Conservation (phyloP, 2,113 vertebrate genomes). For the Oryzias javanicus region DNA sequence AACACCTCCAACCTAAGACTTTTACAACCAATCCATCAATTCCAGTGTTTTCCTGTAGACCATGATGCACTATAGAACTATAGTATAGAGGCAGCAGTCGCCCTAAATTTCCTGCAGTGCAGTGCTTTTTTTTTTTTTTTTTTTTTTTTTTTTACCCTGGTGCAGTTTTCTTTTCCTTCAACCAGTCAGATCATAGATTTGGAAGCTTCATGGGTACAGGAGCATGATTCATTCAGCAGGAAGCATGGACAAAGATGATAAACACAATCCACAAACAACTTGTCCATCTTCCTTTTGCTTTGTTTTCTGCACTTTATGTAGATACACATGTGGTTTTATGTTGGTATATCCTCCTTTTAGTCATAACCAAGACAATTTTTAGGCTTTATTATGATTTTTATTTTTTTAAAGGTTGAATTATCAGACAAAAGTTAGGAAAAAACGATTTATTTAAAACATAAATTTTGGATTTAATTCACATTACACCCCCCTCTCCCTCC, state of each 20-base stretch:
- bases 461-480: constrained; percentile 11
- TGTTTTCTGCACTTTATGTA: constrained; percentile 38
- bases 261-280: constrained; percentile 39
- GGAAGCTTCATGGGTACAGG: constrained; percentile 52
- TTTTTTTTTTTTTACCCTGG: constrained; percentile 37
- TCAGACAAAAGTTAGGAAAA: constrained; percentile 68
- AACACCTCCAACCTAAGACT: constrained; percentile 47
- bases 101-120: constrained; percentile 50
- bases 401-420: constrained; percentile 57
- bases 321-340: constrained; percentile 39
- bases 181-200: constrained; percentile 46
- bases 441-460: constrained; percentile 52
- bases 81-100: constrained; percentile 61
- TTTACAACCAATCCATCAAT: constrained; percentile 64
- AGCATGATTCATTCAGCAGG: constrained; percentile 49
- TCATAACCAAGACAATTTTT: constrained; percentile 43
- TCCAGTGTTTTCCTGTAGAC: constrained; percentile 73
- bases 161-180: constrained; percentile 51
- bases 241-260: constrained; percentile 55
- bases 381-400: constrained; percentile 31
- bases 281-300: not conserved
- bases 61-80: constrained; percentile 77
- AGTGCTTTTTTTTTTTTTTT: constrained; percentile 55
- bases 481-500: constrained; percentile 27
- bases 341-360: constrained; percentile 35